Evolutionary conservation across 2,797 vertebrate genomes (phyloP).

Genomic region (Sitta carolinensis): DNA sequence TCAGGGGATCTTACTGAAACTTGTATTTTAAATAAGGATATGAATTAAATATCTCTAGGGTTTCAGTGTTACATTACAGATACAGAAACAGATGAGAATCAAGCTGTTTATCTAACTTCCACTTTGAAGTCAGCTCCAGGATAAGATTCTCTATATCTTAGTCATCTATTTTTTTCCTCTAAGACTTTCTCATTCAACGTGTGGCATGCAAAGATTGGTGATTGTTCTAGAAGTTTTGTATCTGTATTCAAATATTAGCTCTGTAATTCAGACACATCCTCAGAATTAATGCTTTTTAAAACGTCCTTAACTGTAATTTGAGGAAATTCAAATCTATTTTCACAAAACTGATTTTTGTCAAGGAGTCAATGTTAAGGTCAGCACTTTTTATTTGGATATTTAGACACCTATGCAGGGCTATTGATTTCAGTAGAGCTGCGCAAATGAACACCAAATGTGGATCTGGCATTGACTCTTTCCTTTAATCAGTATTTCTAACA

Average conservation of each 20-base stretch:
- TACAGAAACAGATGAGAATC: background rate
- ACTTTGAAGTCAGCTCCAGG: background rate
- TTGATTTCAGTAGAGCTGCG: background rate
- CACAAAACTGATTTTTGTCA: background rate
- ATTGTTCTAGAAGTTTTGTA: background rate
- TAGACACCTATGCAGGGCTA: background rate
- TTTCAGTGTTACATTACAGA: background rate
- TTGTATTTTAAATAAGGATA: background rate
- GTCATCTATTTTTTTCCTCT: background rate
- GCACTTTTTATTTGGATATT: background rate
- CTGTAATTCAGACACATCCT: background rate
- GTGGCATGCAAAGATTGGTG: background rate
- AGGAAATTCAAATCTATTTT: background rate
- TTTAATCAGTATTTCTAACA: conserved; percentile 22
- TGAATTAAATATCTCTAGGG: background rate
- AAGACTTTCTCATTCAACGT: background rate
- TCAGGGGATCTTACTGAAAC: background rate
- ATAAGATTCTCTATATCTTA: background rate
- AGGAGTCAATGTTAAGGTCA: background rate
- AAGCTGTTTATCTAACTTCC: background rate
- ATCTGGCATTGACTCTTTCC: background rate
- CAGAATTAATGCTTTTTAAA: background rate
- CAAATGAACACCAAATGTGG: background rate
- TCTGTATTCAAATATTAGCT: background rate
- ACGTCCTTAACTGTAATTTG: background rate